Evolutionary conservation across 2,113 vertebrate genomes (phyloP), one percentile per base, ranked within the genome.

Genomic region (Pimephales promelas): DNA sequence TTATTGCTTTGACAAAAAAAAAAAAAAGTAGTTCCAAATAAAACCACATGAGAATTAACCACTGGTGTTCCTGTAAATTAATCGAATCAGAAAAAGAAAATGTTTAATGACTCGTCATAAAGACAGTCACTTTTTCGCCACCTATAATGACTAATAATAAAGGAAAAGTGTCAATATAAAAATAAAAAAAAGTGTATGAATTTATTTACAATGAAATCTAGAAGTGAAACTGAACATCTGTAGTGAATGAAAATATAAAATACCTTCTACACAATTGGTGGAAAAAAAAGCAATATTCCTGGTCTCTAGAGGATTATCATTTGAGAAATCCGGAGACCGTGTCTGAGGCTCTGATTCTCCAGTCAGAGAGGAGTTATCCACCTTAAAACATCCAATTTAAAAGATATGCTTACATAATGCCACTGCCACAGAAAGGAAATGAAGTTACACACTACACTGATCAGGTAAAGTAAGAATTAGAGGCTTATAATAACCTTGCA

Each of bases 301-400:
- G 3, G 94, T 94, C 86, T 95, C 94, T 77, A 94, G 84, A 34
- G 94, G 94, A 85, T 95, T 95, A 85, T 95, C 94, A 0, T 94
- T 93, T 0, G 94, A 94, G 85, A 92, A 95, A 88, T 95, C 94
- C 0, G 94, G 94, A 13, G 94, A 93, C n/a, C 94, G 92, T 11
- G 93, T 94, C 90, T 95, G 94, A 1, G 94, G 94, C 49, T 95
- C 94, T 6, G 94, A 95, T 79, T 94, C 94, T 0, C 94, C 94
- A 0, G 94, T 95, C 79, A 95, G 89, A 43, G 94, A 95, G 68
- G 94, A 95, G 87, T 95, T 95, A 88, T 95, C 94, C 71, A 94
- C 94, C 94, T 94, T 18, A 54, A 61, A 49, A 40, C 18, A 56
- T 24, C 10, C 43, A 57, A 34, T 62, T 45, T 70, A 79, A 52